Conservation (phyloP, 1,140 invertebrate genomes). For the Nylanderia fulva region DNA sequence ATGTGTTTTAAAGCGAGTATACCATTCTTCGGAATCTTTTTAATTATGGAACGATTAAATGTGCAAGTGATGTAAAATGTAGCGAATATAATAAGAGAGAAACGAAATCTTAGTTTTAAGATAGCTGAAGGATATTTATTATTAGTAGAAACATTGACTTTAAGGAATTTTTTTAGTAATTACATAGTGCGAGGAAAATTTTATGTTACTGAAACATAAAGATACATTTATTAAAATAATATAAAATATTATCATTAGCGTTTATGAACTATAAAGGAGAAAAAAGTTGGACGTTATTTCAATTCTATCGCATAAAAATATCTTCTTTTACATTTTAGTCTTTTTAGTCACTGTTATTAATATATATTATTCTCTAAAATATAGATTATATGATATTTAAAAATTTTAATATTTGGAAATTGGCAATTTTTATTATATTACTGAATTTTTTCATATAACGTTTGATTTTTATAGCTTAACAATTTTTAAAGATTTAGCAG, state of each 20-base stretch:
- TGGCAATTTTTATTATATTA: not conserved
- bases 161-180: not conserved
- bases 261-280: not conserved
- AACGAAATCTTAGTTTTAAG: constrained; percentile 26
- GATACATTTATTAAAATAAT: not conserved
- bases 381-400: not conserved
- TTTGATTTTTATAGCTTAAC: not conserved
- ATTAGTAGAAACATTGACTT: constrained; percentile 6
- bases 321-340: not conserved
- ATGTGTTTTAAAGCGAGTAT: constrained; percentile 42
- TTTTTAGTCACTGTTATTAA: not conserved
- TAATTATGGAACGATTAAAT: constrained; percentile 57
- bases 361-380: not conserved
- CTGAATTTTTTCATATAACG: not conserved
- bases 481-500: not conserved
- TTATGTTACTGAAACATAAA: not conserved
- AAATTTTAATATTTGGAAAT: not conserved
- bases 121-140: constrained; percentile 36
- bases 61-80: constrained; percentile 44
- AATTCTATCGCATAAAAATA: not conserved
- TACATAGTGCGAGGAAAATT: not conserved
- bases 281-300: not conserved
- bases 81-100: constrained; percentile 28
- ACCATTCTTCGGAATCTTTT: constrained; percentile 54
- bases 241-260: not conserved